phyloP scores from a whole-genome alignment of 2,113 vertebrate species.

The Nesogale talazaci region DNA sequence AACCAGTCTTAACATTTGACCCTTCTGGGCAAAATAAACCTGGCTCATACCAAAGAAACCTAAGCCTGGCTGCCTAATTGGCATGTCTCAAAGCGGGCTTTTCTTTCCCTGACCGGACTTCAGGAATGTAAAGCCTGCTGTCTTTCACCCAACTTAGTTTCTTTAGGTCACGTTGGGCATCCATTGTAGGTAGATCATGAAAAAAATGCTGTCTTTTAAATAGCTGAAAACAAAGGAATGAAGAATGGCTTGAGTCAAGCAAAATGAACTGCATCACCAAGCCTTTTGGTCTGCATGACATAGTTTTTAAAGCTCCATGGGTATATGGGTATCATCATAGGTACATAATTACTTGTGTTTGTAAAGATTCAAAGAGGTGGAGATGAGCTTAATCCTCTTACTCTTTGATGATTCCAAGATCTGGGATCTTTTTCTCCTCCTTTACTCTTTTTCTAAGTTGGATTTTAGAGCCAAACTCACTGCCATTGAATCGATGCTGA shows the following conservation, averaged over 20 bases:
- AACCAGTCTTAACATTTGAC: constrained; percentile 89
- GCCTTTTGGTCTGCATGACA: neutral
- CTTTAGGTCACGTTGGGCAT: constrained; percentile 69
- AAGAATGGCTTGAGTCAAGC: constrained; percentile 20
- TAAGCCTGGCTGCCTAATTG: constrained; percentile 88
- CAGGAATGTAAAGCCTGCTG: constrained; percentile 84
- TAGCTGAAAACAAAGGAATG: constrained; percentile 44
- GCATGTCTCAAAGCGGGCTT: constrained; percentile 83
- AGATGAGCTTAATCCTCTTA: neutral
- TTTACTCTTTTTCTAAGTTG: constrained; percentile 27
- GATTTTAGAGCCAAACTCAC: no score
- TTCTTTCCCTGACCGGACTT: constrained; percentile 84
- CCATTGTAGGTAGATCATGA: constrained; percentile 67
- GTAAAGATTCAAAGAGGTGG: neutral
- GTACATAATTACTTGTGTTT: neutral
- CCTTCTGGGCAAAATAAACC: constrained; percentile 84
- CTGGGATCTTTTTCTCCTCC: neutral
- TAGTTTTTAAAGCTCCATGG: neutral
- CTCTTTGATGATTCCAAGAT: neutral
- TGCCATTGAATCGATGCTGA: no score
- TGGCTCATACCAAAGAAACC: constrained; percentile 85
- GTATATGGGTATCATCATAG: neutral
- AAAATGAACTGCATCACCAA: constrained; percentile 32
- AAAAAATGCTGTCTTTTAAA: constrained; percentile 59
- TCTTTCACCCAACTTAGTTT: constrained; percentile 76